Base-by-base conservation (phyloP, 2,888 invertebrate genomes). In the Hyalella azteca region DNA sequence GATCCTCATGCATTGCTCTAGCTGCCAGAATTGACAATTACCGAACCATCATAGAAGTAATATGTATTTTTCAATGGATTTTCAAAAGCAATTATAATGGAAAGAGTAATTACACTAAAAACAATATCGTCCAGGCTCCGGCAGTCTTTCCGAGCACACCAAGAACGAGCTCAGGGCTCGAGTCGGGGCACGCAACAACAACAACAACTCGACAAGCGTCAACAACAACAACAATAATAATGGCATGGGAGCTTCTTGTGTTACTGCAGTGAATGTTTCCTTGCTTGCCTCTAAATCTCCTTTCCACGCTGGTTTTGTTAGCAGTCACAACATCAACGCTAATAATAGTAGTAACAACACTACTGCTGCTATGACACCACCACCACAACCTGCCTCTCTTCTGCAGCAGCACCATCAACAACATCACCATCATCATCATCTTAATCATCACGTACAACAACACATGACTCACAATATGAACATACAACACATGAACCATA, bases 111-210 rank as follows among this genome's bases (percentile, higher is more conserved):
- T n/a, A n/a, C n/a, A n/a, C n/a, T n/a, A n/a, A n/a, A n/a, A n/a
- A n/a, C n/a, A 11, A 22, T 66, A 66, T 36, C 66, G 22, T 29
- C n/a, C 66, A 66, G 66, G 66, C 66, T 5, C 40, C 40, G 82
- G 82, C 81, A 80, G 79, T 78, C 79, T 82, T 78, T 81, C 80
- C 78, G 82, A 82, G 76, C 80, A 81, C 78, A 82, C 82, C 59
- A 79, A 81, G 78, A 82, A 79, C 76, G 81, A 82, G 78, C 81
- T 82, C 76, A 81, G 82, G 60, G 82, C 82, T 26, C 79, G 77
- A 45, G 82, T 82, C 36, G 82, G 45, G 45, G 40, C 81, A 45
- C 81, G 81, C 59, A 79, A 77, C 48, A 75, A 41, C 75, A 75
- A 75, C 75, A 73, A 73, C 41, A 75, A 41, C 75, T 7, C 9